Base-by-base conservation (phyloP, 2,797 vertebrate species). In the Cuculus canorus region DNA sequence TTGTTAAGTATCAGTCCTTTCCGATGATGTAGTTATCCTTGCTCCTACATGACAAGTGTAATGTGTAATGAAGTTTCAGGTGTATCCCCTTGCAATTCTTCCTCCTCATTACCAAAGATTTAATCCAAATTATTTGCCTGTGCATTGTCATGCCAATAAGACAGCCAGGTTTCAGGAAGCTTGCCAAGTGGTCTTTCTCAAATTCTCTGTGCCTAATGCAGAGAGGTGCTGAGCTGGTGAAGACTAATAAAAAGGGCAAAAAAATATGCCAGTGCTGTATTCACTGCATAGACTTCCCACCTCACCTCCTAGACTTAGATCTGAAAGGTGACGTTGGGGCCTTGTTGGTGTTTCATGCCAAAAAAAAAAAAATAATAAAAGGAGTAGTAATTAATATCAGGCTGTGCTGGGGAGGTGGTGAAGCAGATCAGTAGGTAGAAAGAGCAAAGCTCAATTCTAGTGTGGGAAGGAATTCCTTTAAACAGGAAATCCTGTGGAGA, bases 401-500 rank as follows among this genome's bases (percentile, higher is more conserved):
- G 13, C 80, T 91, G 32, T 30, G 35, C 27, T 69, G 72, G 47
- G 54, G 66, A 93, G 94, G 35, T 82, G 35, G 52, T 86, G 63
- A 90, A 88, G 69, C 19, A 63, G 57, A 94, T 83, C 72, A 75
- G 61, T 84, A 93, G 64, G 75, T 43, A 86, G 45, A 88, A 88
- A 76, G 70, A 82, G 24, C 66, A 86, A 94, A 95, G 88, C 75
- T 61, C 8, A 77, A 6, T 73, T 90, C 8, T 53, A 56, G 45
- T 64, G 56, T 82, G 60, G 60, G 92, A 96, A 84, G 82, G 71
- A 95, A n/a, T 82, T 88, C 41, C 60, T 92, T 56, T 91, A 77
- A 95, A 93, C 73, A 90, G 86, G 90, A 96, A 92, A 93, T 95
- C 88, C 87, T 71, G 70, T 76, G 73, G 89, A 77, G 85, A 88